These are phyloP conservation scores for Eueides isabella DNA, from an alignment of 1,140 invertebrate genomes.

Conservation along the genomic window DNA sequence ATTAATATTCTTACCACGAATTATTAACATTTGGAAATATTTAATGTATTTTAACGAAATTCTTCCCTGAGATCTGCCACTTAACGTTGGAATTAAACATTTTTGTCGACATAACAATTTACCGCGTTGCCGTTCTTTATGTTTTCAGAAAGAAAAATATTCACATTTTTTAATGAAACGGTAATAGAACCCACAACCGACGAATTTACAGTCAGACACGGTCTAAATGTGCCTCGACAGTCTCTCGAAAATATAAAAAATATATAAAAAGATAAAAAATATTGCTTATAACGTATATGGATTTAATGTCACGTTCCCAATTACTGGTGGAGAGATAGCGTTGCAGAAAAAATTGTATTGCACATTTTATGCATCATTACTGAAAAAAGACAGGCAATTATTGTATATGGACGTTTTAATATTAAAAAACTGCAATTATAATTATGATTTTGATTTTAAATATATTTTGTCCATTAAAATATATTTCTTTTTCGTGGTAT, in stretches of 20 bases:
- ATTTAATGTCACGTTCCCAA: slow-evolving; percentile 35
- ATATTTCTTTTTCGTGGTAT: too few relatives aligned
- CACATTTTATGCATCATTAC: slow-evolving; percentile 33
- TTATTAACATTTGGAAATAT: too few relatives aligned
- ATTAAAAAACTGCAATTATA: background rate
- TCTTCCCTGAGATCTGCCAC: too few relatives aligned
- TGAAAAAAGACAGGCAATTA: slow-evolving; percentile 24
- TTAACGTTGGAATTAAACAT: too few relatives aligned
- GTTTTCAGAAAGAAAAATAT: too few relatives aligned
- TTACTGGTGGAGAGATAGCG: slow-evolving; percentile 28
- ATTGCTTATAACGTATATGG: slow-evolving; percentile 23
- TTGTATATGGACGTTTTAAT: background rate
- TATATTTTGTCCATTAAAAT: too few relatives aligned
- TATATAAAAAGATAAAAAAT: background rate
- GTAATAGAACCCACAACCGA: background rate
- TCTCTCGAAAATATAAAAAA: background rate
- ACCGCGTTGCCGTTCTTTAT: too few relatives aligned
- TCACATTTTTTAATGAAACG: too few relatives aligned
- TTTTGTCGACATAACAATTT: too few relatives aligned
- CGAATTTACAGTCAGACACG: background rate
- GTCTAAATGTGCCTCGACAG: background rate
- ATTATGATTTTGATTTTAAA: background rate
- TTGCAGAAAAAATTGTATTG: slow-evolving; percentile 26
- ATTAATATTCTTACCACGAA: too few relatives aligned
- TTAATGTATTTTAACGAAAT: too few relatives aligned